These are phyloP conservation scores for Abramis brama DNA, from an alignment of 2,113 vertebrate genomes.

Conservation along the genomic window DNA sequence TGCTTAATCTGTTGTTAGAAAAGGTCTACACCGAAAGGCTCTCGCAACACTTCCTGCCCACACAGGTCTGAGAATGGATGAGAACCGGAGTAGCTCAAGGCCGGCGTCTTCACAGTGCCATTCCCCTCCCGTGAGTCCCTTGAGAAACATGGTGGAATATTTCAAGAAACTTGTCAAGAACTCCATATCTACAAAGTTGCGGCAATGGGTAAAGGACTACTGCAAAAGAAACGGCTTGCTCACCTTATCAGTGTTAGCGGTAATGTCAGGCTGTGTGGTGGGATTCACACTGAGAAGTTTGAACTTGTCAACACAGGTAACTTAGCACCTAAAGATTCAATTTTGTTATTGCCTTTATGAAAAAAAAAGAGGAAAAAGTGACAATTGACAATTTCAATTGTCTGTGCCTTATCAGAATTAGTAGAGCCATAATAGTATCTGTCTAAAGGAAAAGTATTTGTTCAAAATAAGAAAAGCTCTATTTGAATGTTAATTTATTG, in stretches of 20 bases:
- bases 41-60: slow-evolving; percentile 58
- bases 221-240: slow-evolving; percentile 82
- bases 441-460: background rate
- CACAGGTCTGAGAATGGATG: background rate
- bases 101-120: slow-evolving; percentile 15
- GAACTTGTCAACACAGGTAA: slow-evolving; percentile 83
- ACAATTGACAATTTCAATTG: background rate
- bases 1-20: slow-evolving; percentile 68
- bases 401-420: background rate
- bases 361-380: background rate
- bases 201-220: slow-evolving; percentile 67
- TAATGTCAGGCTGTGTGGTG: slow-evolving; percentile 80
- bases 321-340: background rate
- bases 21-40: slow-evolving; percentile 58
- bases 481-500: background rate
- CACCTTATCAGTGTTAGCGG: slow-evolving; percentile 82
- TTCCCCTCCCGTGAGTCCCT: background rate
- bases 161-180: slow-evolving; percentile 45
- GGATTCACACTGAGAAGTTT: slow-evolving; percentile 80
- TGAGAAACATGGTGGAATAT: slow-evolving; percentile 57
- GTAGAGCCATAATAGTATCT: background rate
- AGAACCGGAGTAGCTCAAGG: slow-evolving; percentile 23
- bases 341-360: background rate
- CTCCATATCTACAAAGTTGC: slow-evolving; percentile 56
- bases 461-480: background rate